These are phyloP conservation scores for Eptesicus fuscus DNA, from an alignment of 2,113 vertebrate species.

Conservation along the genomic window DNA sequence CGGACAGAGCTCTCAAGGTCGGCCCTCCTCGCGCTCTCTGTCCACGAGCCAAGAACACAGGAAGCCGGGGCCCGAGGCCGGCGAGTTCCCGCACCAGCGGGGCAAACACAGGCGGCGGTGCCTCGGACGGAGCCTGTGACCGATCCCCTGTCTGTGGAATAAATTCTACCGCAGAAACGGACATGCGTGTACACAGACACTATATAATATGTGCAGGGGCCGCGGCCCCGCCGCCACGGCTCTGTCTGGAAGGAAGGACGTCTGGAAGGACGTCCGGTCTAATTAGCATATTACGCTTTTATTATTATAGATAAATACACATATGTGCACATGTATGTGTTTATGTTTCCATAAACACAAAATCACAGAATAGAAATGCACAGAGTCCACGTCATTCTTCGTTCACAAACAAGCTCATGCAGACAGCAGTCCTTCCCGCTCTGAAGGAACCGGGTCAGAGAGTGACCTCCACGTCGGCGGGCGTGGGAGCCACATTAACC, in stretches of 20 bases:
- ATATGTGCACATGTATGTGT: not conserved
- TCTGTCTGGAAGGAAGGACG: too few relatives aligned
- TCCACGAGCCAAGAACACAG: too few relatives aligned
- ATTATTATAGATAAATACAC: not conserved
- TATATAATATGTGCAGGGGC: too few relatives aligned
- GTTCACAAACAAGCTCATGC: not conserved
- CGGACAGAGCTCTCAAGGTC: too few relatives aligned
- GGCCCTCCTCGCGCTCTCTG: too few relatives aligned
- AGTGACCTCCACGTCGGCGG: constrained; percentile 3
- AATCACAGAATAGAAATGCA: not conserved
- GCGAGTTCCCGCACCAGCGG: too few relatives aligned
- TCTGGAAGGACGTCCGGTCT: too few relatives aligned
- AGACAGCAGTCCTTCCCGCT: not conserved
- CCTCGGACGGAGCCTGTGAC: not conserved
- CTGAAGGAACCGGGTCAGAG: constrained; percentile 1
- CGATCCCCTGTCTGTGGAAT: not conserved
- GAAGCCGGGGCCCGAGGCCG: too few relatives aligned
- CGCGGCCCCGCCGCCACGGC: too few relatives aligned
- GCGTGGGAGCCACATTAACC: not conserved
- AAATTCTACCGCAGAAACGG: not conserved
- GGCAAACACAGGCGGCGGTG: too few relatives aligned
- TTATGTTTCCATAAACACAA: not conserved
- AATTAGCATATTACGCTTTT: too few relatives aligned
- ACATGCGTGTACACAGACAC: not conserved
- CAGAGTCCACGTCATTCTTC: not conserved